phyloP scores from a whole-genome alignment of 2,797 vertebrate genomes.

The Rhynchonycteris naso region DNA sequence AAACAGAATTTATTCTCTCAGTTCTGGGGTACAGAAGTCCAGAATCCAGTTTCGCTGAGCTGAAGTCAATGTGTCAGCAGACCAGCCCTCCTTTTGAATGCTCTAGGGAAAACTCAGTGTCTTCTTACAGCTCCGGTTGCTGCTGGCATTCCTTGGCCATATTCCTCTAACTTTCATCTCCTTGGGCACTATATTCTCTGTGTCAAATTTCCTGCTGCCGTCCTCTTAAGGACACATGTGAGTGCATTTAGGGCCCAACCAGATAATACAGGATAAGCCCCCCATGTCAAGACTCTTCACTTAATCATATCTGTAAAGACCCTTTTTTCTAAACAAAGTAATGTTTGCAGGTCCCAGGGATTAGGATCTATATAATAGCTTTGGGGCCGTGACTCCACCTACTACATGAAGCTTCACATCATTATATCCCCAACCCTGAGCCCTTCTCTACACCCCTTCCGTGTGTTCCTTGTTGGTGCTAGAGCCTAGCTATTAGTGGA shows the following conservation, averaged over 20 bases:
- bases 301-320: background rate
- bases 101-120: background rate
- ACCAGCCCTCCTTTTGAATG: background rate
- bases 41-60: background rate
- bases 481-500: background rate
- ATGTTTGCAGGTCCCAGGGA: background rate
- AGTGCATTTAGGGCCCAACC: background rate
- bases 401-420: background rate
- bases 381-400: background rate
- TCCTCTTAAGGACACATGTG: background rate
- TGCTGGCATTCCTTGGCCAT: background rate
- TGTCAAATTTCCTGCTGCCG: background rate
- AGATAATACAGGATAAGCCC: conserved; percentile 28
- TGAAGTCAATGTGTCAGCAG: background rate
- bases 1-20: background rate
- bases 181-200: background rate
- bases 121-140: background rate
- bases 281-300: background rate
- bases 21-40: background rate
- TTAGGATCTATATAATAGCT: background rate
- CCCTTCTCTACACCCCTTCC: background rate
- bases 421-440: background rate
- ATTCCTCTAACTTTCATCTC: background rate
- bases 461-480: background rate
- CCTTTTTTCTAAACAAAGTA: background rate